Evolutionary conservation across 2,888 invertebrate species (phyloP), one percentile per base, ranked within the genome.

Genomic region (Morpho achilles): DNA sequence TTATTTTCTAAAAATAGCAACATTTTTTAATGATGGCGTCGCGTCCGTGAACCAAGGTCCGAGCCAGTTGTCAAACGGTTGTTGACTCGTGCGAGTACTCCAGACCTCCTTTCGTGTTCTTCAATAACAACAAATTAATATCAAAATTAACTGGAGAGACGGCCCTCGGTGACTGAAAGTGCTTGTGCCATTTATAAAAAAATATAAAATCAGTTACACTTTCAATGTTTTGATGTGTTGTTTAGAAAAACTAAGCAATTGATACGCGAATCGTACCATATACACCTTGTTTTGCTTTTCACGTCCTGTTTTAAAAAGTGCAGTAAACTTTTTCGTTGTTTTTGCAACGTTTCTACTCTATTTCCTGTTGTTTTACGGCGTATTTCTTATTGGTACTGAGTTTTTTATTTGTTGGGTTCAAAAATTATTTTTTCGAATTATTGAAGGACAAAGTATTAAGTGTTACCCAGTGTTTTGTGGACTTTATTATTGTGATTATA

Each of bases 11-110:
- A 32, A 23, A 9, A 46, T 56, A 71, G 75, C 67, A 75, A 70
- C 61, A 61, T 55, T 44, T 9, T 10, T 9, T 40, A 7, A 76
- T 73, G 65, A 82, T 80, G 80, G 82, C 80, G 78, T 72, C 72
- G 71, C 74, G 66, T 74, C 70, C 64, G 65, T 63, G 53, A 63
- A 55, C 65, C 64, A 61, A 65, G 65, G 62, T 58, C 62, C 62
- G 50, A 56, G 61, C 56, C 65, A 70, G 50, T 74, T 81, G 87
- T 87, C 87, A 87, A 86, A 78, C 85, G 87, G 86, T 85, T 87
- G 84, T 87, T 87, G 87, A 87, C 87, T 85, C 58, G 56, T 47
- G 50, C 46, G 47, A 41, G 43, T 44, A 46, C 40, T 51, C 40
- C 45, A 54, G 58, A 56, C 49, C 56, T 62, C 51, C 45, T 51